A percentile compares a stretch with the other conserved stretches of the same genome.
phyloP scores from a whole-genome alignment of 2,797 vertebrate genomes.

The Microctenopoma stevenorrisi region DNA sequence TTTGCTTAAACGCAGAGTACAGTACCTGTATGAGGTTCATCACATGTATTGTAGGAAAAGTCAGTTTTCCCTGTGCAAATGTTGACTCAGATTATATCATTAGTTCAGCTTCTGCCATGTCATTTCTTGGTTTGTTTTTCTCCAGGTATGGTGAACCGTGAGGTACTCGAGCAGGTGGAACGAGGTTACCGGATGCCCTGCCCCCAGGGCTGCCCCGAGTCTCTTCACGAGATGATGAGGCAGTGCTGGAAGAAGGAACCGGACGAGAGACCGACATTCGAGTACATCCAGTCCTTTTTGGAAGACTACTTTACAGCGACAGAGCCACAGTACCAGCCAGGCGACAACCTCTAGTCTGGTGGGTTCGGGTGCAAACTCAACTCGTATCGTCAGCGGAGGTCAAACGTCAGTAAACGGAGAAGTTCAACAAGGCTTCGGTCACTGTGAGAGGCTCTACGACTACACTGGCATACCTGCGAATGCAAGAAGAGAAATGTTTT shows the following conservation, averaged over 20 bases:
- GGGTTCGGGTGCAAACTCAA: constrained; percentile 14
- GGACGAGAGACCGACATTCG: constrained; percentile 96
- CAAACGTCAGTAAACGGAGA: constrained; percentile 29
- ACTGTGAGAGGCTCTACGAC: constrained; percentile 33
- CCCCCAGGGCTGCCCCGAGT: constrained; percentile 95
- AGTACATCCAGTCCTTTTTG: constrained; percentile 97
- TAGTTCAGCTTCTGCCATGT: too few relatives aligned
- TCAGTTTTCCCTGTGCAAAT: too few relatives aligned
- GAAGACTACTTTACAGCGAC: constrained; percentile 99
- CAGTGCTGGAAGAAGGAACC: constrained; percentile 98
- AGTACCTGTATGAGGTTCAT: too few relatives aligned
- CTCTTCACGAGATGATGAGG: constrained; percentile 96
- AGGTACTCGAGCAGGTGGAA: constrained; percentile 98
- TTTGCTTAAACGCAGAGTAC: too few relatives aligned
- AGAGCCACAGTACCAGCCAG: constrained; percentile 98
- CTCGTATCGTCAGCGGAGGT: constrained; percentile 29
- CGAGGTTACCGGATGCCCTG: constrained; percentile 97
- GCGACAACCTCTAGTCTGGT: constrained; percentile 93
- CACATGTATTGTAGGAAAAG: too few relatives aligned
- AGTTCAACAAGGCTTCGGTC: constrained; percentile 12
- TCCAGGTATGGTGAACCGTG: constrained; percentile 96
- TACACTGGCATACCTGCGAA: constrained; percentile 40
- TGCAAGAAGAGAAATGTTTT: constrained; percentile 24
- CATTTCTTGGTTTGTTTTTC: too few relatives aligned
- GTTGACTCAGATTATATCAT: too few relatives aligned